Conservation (phyloP, 2,888 invertebrate species). For the Eupithecia abbreviata region DNA sequence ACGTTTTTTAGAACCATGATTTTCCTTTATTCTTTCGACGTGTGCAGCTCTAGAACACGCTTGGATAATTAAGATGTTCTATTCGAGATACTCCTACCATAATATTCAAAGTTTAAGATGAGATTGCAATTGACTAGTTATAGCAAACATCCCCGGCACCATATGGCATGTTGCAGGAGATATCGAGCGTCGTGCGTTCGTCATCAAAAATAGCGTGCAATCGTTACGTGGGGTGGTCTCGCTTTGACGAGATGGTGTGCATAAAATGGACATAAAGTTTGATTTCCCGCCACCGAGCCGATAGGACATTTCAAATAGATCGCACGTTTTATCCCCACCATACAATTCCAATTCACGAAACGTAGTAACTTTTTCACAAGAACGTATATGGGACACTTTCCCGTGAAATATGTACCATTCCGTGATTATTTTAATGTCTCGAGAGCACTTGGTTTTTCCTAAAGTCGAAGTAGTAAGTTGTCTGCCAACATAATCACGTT, state of each 20-base stretch:
- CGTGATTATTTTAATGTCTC: slow-evolving; percentile 16
- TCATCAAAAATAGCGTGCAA: background rate
- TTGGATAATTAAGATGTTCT: background rate
- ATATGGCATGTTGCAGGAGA: background rate
- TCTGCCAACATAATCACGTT: slow-evolving; percentile 63
- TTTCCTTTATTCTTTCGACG: background rate
- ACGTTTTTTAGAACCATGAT: background rate
- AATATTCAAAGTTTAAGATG: too few relatives aligned
- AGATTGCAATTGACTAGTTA: too few relatives aligned
- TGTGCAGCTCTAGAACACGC: background rate
- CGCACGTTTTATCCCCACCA: background rate
- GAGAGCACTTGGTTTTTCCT: slow-evolving; percentile 28
- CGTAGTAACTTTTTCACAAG: slow-evolving; percentile 4
- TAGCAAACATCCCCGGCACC: too few relatives aligned
- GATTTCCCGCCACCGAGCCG: background rate
- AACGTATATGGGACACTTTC: slow-evolving; percentile 7
- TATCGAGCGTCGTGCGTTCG: background rate
- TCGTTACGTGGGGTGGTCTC: background rate
- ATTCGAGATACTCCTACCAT: background rate
- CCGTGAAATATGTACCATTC: slow-evolving; percentile 11
- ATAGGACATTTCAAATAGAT: slow-evolving; percentile 1
- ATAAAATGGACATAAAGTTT: background rate
- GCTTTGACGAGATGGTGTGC: background rate
- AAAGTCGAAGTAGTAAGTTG: slow-evolving; percentile 32
- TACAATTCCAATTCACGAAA: background rate